Evolutionary conservation across 1,140 invertebrate genomes (phyloP).

Genomic region (Atopsyche davidsoni): DNA sequence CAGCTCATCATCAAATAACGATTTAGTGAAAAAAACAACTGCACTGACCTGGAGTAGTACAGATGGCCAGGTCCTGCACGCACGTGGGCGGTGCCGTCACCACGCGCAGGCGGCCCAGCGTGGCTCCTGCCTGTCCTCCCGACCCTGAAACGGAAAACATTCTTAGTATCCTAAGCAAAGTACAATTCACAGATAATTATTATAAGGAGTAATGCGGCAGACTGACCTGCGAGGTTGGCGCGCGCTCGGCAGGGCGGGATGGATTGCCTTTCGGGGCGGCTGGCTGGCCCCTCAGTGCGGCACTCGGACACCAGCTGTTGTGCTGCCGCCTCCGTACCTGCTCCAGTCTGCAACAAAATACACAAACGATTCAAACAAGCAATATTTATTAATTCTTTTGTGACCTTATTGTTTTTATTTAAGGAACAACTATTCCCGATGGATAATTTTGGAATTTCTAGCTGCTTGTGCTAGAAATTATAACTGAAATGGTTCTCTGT

Average conservation of each 20-base stretch:
- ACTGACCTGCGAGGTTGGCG: conserved; percentile 26
- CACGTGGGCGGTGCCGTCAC: conserved; percentile 54
- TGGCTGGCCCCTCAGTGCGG: conserved; percentile 30
- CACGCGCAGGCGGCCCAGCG: conserved; percentile 55
- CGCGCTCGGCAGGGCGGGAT: conserved; percentile 41
- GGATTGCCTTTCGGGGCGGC: conserved; percentile 40
- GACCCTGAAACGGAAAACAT: conserved; percentile 20
- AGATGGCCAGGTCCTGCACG: conserved; percentile 47
- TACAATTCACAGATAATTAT: background rate
- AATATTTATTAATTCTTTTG: no score
- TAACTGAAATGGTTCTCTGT: no score
- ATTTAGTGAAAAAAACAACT: background rate
- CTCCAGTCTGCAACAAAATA: conserved; percentile 11
- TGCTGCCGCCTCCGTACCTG: conserved; percentile 1
- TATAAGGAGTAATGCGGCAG: background rate
- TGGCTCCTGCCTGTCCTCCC: conserved; percentile 40
- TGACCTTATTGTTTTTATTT: no score
- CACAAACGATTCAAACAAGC: no score
- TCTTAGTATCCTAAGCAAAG: no score
- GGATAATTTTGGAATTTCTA: no score
- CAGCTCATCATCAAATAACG: background rate
- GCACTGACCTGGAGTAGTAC: conserved; percentile 32
- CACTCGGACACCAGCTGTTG: conserved; percentile 28
- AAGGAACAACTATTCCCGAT: no score
- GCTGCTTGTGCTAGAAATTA: no score